Evolutionary conservation across 2,113 vertebrate genomes (phyloP).

Genomic region (Arenaria interpres): DNA sequence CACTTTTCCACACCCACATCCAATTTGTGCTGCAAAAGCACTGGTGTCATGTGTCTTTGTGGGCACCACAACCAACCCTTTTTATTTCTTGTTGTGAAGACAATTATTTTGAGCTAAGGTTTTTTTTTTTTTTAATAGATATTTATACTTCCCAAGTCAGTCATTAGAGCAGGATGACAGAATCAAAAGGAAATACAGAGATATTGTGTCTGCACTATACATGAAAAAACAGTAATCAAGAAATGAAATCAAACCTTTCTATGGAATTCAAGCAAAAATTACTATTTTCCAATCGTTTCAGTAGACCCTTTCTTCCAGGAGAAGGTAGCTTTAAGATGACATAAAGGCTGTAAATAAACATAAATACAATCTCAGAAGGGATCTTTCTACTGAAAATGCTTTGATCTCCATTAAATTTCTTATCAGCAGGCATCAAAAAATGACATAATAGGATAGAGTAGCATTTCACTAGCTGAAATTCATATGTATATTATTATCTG

Average conservation of each 20-base stretch:
- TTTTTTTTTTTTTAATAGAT: neutral
- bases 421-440: constrained; percentile 22
- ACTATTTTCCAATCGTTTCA: neutral
- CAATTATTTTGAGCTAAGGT: neutral
- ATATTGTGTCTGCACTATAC: neutral
- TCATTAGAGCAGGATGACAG: neutral
- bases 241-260: constrained; percentile 1
- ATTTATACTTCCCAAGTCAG: neutral
- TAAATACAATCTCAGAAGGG: neutral
- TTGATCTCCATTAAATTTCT: constrained; percentile 6
- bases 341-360: constrained; percentile 13
- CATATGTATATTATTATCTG: neutral
- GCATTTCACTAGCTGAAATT: neutral
- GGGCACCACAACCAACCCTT: neutral
- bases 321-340: neutral
- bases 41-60: neutral
- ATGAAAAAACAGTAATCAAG: neutral
- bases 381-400: constrained; percentile 11
- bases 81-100: neutral
- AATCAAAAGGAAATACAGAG: neutral
- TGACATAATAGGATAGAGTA: neutral
- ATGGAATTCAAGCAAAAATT: neutral
- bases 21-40: constrained; percentile 34
- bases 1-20: neutral
- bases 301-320: neutral